Percentiles rank a stretch among this genome's conserved stretches.
Evolutionary conservation across 1,140 invertebrate species (phyloP).

Genomic region (Calliopsis andreniformis): DNA sequence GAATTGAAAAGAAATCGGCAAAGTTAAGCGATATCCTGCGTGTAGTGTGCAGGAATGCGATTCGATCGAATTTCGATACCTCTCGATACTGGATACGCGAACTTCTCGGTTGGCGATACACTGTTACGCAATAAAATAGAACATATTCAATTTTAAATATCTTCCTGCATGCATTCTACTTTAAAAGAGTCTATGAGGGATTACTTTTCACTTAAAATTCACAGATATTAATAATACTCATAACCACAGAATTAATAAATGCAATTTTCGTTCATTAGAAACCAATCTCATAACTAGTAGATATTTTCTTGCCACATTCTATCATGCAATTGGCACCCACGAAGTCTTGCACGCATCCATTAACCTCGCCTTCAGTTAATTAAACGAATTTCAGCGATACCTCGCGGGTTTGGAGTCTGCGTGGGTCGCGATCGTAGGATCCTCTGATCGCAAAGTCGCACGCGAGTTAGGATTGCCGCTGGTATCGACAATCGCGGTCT

Average conservation of each 20-base stretch:
- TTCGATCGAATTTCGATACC: constrained; percentile 62
- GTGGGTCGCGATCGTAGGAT: constrained; percentile 1
- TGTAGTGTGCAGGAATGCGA: constrained; percentile 26
- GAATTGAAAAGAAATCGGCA: not conserved
- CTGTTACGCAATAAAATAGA: too few species aligned
- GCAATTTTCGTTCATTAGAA: too few species aligned
- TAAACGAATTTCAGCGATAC: constrained; percentile 51
- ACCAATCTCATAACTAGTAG: too few species aligned
- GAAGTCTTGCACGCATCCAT: not conserved
- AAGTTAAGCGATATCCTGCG: constrained; percentile 28
- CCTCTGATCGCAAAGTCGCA: constrained; percentile 27
- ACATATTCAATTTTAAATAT: too few species aligned
- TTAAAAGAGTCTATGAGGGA: too few species aligned
- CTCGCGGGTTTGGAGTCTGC: not conserved
- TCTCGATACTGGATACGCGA: constrained; percentile 49
- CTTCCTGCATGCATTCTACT: too few species aligned
- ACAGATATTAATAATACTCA: too few species aligned
- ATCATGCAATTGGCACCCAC: constrained; percentile 29
- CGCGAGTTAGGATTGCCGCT: not conserved
- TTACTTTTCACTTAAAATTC: too few species aligned
- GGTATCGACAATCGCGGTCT: constrained; percentile 29
- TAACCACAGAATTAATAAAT: too few species aligned
- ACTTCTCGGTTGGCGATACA: constrained; percentile 35
- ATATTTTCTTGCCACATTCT: constrained; percentile 19
- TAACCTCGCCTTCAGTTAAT: constrained; percentile 35